Evolutionary conservation across 1,140 invertebrate genomes (phyloP), one percentile per base, ranked within the genome.

Genomic region (Teleogryllus occipitalis): DNA sequence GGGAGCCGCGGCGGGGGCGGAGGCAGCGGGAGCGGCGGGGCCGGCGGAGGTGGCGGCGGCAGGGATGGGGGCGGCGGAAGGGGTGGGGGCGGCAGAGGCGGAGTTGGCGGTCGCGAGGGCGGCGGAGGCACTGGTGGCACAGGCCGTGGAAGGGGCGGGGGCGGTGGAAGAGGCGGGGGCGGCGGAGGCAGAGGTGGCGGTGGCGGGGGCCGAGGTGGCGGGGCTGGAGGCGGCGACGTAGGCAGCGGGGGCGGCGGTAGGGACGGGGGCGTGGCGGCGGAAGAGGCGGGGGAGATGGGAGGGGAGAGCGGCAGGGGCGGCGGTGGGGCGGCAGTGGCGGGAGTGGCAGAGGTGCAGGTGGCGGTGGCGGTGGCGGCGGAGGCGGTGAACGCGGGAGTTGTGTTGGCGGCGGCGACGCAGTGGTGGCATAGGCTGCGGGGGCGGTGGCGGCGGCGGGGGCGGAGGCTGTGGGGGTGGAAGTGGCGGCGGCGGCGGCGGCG

Each of bases 51-150:
- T 73, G 8, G 7, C 6, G 14, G 65, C 6, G 14, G 65, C 14
- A 6, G 2, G 15, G 72, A 7, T 7, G 10, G 7, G 15, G 7
- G 72, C 21, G 21, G 15, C 7, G 7, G 8, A 1, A 72, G 1
- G 6, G 2, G n/a, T 14, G 1, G n/a, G 14, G 1, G 14, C n/a
- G 14, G 1, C 3, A 6, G 14, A 6, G 3, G 14, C 14, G 1
- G 14, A 3, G 65, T 6, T 1, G 14, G 65, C n/a, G 2, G 65
- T 6, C 65, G 65, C 1, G 2, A 1, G 1, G 14, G 65, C n/a
- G 14, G 65, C n/a, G 14, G 65, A 12, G 27, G 27, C 27, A 10
- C 27, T 5, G 27, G 27, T 5, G 27, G 27, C 27, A 1, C 1
- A 5, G 27, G 27, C 27, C 27, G 27, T 1, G 1, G 27, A 2